These are phyloP conservation scores for Pangasius larnaudii DNA, from an alignment of 2,797 vertebrate genomes.

Conservation along the genomic window DNA sequence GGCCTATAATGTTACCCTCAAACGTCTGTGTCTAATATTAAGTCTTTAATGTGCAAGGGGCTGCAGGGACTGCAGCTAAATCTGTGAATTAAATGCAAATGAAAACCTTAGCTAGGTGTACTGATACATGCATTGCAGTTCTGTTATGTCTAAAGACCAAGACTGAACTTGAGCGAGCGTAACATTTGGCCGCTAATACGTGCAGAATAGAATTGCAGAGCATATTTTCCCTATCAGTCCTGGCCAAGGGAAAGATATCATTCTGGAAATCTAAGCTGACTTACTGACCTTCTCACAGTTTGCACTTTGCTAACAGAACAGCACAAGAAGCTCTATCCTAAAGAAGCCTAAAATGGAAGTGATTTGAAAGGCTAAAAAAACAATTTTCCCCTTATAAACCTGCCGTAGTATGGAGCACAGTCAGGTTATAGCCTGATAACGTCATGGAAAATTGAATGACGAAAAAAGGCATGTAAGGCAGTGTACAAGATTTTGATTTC, in stretches of 20 bases:
- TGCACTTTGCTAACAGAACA: conserved; percentile 30
- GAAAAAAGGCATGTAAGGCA: conserved; percentile 44
- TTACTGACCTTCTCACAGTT: conserved; percentile 46
- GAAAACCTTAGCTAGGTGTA: neutral
- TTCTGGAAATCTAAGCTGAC: conserved; percentile 39
- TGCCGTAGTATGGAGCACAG: neutral
- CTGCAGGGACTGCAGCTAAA: neutral
- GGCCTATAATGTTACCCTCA: neutral
- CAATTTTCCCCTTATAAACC: neutral
- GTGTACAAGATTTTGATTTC: conserved; percentile 70
- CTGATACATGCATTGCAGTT: neutral
- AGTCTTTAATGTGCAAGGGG: neutral
- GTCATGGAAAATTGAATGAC: conserved; percentile 39
- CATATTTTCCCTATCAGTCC: neutral
- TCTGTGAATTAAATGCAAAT: neutral
- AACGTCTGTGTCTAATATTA: neutral
- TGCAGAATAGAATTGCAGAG: neutral
- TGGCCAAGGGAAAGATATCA: conserved; percentile 21
- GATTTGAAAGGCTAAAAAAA: neutral
- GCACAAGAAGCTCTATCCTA: conserved; percentile 18
- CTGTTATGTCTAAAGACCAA: neutral
- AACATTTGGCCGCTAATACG: neutral
- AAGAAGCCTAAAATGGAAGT: neutral
- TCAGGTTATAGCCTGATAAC: conserved; percentile 1
- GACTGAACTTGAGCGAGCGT: neutral